phyloP scores from a whole-genome alignment of 2,113 vertebrate species.

The Nerophis lumbriciformis region DNA sequence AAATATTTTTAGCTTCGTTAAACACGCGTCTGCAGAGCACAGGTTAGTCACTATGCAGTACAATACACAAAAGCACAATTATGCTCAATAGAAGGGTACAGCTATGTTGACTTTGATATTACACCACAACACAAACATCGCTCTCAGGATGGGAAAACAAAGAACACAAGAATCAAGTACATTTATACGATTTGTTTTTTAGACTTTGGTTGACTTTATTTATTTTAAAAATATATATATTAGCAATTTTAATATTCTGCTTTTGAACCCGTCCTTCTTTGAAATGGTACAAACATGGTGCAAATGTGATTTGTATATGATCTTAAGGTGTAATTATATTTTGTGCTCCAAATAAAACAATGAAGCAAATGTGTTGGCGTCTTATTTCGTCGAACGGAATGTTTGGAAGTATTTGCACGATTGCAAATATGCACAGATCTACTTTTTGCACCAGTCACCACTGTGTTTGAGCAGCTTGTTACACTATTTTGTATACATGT shows the following conservation, averaged over 20 bases:
- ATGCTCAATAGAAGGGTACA: slow-evolving; percentile 35
- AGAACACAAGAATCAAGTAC: slow-evolving; percentile 46
- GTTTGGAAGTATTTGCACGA: background rate
- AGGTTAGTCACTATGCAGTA: slow-evolving; percentile 67
- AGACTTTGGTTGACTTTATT: slow-evolving; percentile 63
- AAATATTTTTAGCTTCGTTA: slow-evolving; percentile 32
- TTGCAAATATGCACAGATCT: slow-evolving; percentile 24
- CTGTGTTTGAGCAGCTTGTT: slow-evolving; percentile 48
- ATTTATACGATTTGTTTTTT: slow-evolving; percentile 49
- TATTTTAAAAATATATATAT: slow-evolving; percentile 55
- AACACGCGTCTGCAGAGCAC: slow-evolving; percentile 30
- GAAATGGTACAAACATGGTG: slow-evolving; percentile 56
- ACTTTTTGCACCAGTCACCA: slow-evolving; percentile 52
- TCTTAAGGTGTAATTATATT: slow-evolving; percentile 73
- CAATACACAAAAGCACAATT: slow-evolving; percentile 58
- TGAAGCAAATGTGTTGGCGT: slow-evolving; percentile 19
- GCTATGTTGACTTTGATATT: slow-evolving; percentile 30
- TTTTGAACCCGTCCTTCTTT: slow-evolving; percentile 57
- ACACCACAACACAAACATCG: slow-evolving; percentile 38
- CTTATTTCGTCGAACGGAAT: slow-evolving; percentile 11
- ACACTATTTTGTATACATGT: slow-evolving; percentile 25
- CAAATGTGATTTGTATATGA: slow-evolving; percentile 68
- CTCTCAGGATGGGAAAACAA: slow-evolving; percentile 58
- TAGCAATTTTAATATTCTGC: slow-evolving; percentile 56
- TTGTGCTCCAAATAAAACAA: slow-evolving; percentile 72